Conservation (phyloP, 2,888 invertebrate species). For the Cinara cedri region DNA sequence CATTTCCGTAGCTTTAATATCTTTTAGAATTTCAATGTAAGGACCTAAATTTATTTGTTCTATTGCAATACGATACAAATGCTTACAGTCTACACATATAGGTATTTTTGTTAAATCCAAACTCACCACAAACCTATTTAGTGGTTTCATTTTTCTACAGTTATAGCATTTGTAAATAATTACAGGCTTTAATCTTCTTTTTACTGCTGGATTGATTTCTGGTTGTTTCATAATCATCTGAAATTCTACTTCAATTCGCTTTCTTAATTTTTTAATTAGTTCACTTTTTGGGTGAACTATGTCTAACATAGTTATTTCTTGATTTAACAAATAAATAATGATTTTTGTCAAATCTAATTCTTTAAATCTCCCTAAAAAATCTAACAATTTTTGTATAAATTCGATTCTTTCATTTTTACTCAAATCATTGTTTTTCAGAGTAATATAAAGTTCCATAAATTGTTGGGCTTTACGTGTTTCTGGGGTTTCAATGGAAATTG, state of each 20-base stretch:
- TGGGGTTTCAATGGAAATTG: neutral
- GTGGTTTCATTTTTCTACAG: slow-evolving; percentile 16
- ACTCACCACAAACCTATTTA: slow-evolving; percentile 8
- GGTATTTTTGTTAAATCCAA: neutral
- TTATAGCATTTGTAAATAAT: slow-evolving; percentile 23
- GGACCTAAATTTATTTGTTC: slow-evolving; percentile 70
- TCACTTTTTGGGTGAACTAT: neutral
- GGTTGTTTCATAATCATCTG: slow-evolving; percentile 15
- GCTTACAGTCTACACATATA: slow-evolving; percentile 31
- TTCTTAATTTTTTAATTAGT: slow-evolving; percentile 14
- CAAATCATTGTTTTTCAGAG: neutral
- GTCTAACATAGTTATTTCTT: slow-evolving; percentile 19
- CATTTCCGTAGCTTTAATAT: slow-evolving; percentile 1
- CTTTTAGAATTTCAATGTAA: slow-evolving; percentile 73
- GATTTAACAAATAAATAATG: neutral
- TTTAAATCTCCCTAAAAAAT: slow-evolving; percentile 9
- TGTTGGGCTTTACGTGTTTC: slow-evolving; percentile 14
- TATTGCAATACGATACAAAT: slow-evolving; percentile 27
- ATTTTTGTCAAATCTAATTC: slow-evolving; percentile 26
- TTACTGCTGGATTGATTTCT: slow-evolving; percentile 25
- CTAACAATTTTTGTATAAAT: neutral
- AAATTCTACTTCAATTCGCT: slow-evolving; percentile 37
- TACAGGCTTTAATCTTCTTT: neutral
- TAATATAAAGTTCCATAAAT: neutral
- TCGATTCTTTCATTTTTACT: slow-evolving; percentile 25